Evolutionary conservation across 64 coral and sea anemone species (phyloP).

Genomic region (Montipora sp.): DNA sequence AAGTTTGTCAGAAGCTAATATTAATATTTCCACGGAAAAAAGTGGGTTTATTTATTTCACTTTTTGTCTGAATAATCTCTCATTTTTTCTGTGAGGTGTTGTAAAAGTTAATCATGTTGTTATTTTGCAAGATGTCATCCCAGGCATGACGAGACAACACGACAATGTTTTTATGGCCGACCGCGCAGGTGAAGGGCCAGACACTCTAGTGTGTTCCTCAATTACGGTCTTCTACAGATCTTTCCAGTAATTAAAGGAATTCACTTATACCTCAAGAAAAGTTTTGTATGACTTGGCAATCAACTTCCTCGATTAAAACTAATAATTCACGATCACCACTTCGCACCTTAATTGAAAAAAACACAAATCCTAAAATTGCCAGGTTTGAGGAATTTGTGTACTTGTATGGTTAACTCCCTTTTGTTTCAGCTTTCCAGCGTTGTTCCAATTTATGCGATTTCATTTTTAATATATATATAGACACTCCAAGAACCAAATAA

Average conservation of each 20-base stretch:
- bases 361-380: too few species aligned
- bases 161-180: background rate
- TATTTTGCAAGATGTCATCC: background rate
- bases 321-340: too few species aligned
- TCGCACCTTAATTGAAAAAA: too few species aligned
- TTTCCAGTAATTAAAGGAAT: too few species aligned
- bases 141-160: conserved; percentile 27
- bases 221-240: background rate
- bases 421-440: too few species aligned
- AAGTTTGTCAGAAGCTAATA: background rate
- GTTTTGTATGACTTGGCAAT: too few species aligned
- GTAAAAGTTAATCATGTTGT: background rate
- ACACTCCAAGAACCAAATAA: too few species aligned
- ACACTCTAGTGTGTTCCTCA: background rate
- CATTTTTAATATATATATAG: too few species aligned
- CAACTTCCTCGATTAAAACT: too few species aligned
- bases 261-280: too few species aligned
- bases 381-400: background rate
- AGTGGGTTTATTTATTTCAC: background rate
- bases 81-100: background rate
- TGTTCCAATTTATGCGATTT: too few species aligned
- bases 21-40: background rate
- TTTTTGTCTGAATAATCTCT: background rate
- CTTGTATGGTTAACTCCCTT: too few species aligned
- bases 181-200: background rate